These are phyloP conservation scores for Orchestia grillus DNA, from an alignment of 1,140 invertebrate genomes.

Conservation along the genomic window DNA sequence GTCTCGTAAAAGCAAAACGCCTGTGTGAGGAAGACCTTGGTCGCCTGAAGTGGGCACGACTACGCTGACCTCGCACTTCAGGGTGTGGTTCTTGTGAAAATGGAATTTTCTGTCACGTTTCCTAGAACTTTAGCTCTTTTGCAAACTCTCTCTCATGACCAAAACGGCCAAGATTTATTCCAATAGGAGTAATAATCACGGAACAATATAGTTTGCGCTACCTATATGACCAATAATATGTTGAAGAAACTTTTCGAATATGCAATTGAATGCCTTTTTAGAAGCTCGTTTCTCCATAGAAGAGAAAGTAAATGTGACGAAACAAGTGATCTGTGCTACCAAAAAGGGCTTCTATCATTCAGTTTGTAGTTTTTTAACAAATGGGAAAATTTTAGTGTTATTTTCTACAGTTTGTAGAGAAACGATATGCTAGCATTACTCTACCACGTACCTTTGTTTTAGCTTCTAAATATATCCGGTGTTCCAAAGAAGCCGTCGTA, in stretches of 20 bases:
- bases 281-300: not conserved
- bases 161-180: not conserved
- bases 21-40: not conserved
- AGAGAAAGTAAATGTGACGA: not conserved
- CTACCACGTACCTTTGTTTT: not conserved
- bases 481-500: not conserved
- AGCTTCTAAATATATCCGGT: not conserved
- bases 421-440: not conserved
- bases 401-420: not conserved
- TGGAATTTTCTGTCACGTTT: not conserved
- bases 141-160: not conserved
- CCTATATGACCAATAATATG: not conserved
- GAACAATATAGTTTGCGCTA: not conserved
- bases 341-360: no score
- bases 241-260: not conserved
- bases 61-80: not conserved
- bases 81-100: conserved; percentile 35
- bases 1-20: not conserved
- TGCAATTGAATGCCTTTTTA: not conserved
- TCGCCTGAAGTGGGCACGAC: not conserved
- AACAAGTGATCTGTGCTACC: no score
- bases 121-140: not conserved
- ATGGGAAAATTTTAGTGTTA: not conserved
- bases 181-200: not conserved
- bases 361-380: not conserved